A percentile compares a stretch with the other conserved stretches of the same genome.
phyloP scores from a whole-genome alignment of 30 jellyfish, hydroid and myxozoan genomes.

The Turritopsis dohrnii region DNA sequence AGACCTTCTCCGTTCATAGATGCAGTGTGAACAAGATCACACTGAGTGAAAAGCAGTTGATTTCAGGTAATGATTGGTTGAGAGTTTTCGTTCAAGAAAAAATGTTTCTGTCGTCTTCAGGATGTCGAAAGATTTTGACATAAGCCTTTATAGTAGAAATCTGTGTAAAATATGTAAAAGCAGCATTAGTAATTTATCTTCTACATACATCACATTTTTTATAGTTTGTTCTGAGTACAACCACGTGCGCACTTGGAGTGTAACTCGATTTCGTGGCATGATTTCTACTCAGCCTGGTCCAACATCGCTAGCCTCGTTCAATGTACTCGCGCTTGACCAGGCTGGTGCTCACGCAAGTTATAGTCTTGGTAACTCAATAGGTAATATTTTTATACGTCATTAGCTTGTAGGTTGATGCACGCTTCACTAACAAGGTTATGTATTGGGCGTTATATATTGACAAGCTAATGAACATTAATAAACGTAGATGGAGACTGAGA shows the following conservation, averaged over 20 bases:
- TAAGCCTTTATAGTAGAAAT: no score
- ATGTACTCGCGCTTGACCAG: constrained; percentile 78
- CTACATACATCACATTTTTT: not conserved
- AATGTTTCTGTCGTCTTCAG: no score
- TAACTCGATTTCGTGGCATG: constrained; percentile 97
- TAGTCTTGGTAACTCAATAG: constrained; percentile 46
- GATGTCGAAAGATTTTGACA: no score
- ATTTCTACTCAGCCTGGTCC: constrained; percentile 99
- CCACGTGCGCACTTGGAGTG: constrained; percentile 99
- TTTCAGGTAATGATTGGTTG: constrained; percentile 56
- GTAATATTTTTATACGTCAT: constrained; percentile 42
- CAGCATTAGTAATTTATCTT: no score
- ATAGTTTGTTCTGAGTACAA: constrained; percentile 86
- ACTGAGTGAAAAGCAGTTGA: constrained; percentile 87
- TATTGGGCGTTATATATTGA: no score
- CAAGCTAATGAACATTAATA: no score
- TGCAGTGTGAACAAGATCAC: constrained; percentile 73
- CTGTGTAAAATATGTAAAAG: no score
- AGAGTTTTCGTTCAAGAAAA: not conserved
- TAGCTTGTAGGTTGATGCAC: no score
- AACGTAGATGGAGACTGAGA: no score
- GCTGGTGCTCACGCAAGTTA: constrained; percentile 46
- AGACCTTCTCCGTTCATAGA: constrained; percentile 87
- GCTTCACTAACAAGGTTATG: no score
- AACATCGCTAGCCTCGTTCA: constrained; percentile 88